Evolutionary conservation across 2,113 vertebrate genomes (phyloP).

Genomic region (Capreolus pygargus): DNA sequence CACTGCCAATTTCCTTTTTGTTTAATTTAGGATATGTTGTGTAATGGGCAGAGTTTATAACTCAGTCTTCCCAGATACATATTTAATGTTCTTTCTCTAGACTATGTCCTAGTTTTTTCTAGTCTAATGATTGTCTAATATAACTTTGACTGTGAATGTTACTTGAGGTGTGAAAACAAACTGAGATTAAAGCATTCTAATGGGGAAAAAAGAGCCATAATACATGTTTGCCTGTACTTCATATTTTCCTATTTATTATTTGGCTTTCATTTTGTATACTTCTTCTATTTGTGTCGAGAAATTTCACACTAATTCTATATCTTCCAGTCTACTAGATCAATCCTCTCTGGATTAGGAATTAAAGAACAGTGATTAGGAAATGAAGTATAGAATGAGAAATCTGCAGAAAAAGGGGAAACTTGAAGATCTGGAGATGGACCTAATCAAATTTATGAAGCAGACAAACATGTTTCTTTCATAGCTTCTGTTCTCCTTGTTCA

Average conservation of each 20-base stretch:
- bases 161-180: slow-evolving; percentile 27
- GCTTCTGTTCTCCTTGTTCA: background rate
- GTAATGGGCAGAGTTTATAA: background rate
- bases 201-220: background rate
- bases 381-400: background rate
- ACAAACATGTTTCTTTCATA: background rate
- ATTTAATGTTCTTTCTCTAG: background rate
- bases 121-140: background rate
- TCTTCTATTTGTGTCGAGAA: background rate
- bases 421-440: background rate
- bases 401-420: background rate
- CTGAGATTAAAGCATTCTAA: background rate
- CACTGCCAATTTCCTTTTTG: background rate
- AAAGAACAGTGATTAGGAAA: background rate
- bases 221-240: background rate
- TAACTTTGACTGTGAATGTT: slow-evolving; percentile 9
- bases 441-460: background rate
- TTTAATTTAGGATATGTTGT: slow-evolving; percentile 21
- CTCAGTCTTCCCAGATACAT: background rate
- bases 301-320: background rate
- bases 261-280: background rate
- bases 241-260: background rate
- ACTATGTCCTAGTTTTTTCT: background rate
- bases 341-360: background rate
- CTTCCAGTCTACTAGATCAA: background rate